Conservation (phyloP, 2,888 invertebrate species). For the Nymphalis polychloros region DNA sequence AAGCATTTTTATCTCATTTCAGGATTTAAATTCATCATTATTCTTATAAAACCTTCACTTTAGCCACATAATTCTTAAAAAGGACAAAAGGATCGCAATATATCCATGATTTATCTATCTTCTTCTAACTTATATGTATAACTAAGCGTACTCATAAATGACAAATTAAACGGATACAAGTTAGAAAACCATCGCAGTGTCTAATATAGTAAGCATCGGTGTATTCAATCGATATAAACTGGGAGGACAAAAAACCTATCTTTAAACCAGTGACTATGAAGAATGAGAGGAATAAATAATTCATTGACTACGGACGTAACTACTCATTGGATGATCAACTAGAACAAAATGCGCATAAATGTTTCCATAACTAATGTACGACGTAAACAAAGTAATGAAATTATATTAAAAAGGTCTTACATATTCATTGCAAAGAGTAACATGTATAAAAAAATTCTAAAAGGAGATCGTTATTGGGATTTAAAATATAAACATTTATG, state of each 20-base stretch:
- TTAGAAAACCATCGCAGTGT: too few species aligned
- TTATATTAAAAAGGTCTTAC: background rate
- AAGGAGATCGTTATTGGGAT: background rate
- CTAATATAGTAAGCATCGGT: background rate
- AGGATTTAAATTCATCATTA: too few species aligned
- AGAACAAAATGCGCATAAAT: slow-evolving; percentile 14
- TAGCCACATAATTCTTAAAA: too few species aligned
- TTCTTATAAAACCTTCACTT: too few species aligned
- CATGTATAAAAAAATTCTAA: too few species aligned
- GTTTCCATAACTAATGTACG: slow-evolving; percentile 3
- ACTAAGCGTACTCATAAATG: too few species aligned
- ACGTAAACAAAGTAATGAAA: slow-evolving; percentile 2
- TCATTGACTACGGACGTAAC: background rate
- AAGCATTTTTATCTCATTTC: too few species aligned
- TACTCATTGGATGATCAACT: background rate
- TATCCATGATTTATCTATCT: too few species aligned
- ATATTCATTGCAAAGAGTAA: background rate
- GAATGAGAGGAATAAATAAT: slow-evolving; percentile 8
- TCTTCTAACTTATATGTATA: too few species aligned
- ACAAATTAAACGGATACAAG: too few species aligned
- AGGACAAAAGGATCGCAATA: too few species aligned
- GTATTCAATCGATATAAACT: background rate
- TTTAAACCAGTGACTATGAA: slow-evolving; percentile 6
- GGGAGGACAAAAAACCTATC: background rate
- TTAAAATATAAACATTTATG: background rate